Percentiles rank a stretch among this genome's conserved stretches.
These are phyloP conservation scores for Hemicordylus capensis DNA, from an alignment of 2,113 vertebrate species.

Conservation along the genomic window DNA sequence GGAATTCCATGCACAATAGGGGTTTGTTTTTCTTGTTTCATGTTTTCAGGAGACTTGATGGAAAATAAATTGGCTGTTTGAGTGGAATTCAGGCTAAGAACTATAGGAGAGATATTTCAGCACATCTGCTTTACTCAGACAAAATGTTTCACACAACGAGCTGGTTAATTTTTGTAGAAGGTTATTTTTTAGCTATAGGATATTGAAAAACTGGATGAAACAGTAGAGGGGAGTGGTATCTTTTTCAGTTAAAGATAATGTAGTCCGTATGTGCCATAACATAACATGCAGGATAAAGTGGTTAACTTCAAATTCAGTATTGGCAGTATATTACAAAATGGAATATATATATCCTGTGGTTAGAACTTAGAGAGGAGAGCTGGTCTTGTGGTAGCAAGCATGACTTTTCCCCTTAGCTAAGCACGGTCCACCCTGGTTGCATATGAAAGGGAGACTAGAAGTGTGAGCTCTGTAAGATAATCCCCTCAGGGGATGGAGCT, in stretches of 20 bases:
- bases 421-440: no score
- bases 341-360: not conserved
- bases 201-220: not conserved
- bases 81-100: not conserved
- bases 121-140: accelerated
- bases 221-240: not conserved
- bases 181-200: not conserved
- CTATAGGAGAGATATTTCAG: not conserved
- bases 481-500: no score
- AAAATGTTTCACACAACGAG: accelerated
- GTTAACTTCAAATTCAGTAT: not conserved
- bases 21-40: not conserved
- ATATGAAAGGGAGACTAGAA: no score
- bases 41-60: not conserved
- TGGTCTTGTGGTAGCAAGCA: no score
- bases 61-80: not conserved
- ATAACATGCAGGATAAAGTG: not conserved
- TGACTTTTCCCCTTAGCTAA: no score
- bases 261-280: accelerated
- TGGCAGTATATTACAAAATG: not conserved
- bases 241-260: not conserved
- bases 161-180: not conserved
- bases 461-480: no score
- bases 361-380: no score
- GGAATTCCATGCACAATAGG: not conserved